A percentile compares a stretch with the other conserved stretches of the same genome.
Conservation (phyloP, 35 echinoderm and acorn worm species). For the Apostichopus californicus region DNA sequence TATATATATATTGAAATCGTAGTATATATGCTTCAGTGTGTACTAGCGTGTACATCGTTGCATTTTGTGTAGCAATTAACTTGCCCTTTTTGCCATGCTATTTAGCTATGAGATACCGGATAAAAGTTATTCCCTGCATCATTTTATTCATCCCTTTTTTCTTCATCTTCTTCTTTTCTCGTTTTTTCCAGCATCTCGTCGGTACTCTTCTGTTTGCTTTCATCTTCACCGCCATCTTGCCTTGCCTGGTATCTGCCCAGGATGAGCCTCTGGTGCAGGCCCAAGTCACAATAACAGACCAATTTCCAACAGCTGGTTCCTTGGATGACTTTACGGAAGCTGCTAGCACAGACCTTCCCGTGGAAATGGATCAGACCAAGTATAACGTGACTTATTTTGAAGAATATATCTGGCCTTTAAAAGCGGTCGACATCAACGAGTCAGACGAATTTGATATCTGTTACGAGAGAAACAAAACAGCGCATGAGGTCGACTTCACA, state of each 20-base stretch:
- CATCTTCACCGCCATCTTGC: neutral
- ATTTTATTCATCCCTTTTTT: neutral
- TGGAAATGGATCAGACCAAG: neutral
- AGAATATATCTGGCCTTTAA: neutral
- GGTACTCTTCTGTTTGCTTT: neutral
- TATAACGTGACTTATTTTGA: slow-evolving; percentile 29
- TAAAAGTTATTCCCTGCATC: too few relatives aligned
- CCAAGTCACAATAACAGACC: neutral
- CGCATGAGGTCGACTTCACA: slow-evolving; percentile 9
- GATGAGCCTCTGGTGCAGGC: neutral
- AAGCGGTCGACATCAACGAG: too few relatives aligned
- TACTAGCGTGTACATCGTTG: too few relatives aligned
- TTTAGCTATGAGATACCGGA: too few relatives aligned
- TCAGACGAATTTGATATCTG: neutral
- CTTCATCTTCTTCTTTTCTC: neutral
- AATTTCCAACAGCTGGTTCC: neutral
- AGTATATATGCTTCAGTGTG: too few relatives aligned
- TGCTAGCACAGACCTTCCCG: neutral
- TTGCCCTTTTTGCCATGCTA: too few relatives aligned
- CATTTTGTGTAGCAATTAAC: too few relatives aligned
- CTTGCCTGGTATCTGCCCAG: slow-evolving; percentile 1
- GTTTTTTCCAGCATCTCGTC: neutral
- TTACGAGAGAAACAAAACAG: neutral
- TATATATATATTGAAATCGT: too few relatives aligned
- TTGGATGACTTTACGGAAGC: neutral